phyloP scores from a whole-genome alignment of 2,113 vertebrate genomes.

The Brachypodius melanocephalos region DNA sequence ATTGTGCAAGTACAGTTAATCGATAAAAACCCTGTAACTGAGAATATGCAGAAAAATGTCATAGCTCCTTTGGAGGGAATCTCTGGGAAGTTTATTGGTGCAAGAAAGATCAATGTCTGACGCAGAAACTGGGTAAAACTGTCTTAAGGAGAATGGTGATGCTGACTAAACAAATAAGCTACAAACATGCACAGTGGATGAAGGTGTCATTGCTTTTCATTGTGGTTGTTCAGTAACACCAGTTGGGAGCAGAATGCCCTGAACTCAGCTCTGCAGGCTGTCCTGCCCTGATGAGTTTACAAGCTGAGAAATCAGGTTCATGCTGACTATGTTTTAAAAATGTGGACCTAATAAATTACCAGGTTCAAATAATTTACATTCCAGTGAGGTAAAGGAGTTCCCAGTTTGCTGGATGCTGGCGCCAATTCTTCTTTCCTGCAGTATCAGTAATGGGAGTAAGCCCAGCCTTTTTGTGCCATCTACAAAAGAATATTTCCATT shows the following conservation, averaged over 20 bases:
- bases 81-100: not conserved
- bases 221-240: not conserved
- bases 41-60: not conserved
- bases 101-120: not conserved
- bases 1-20: not conserved
- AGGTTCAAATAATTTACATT: constrained; percentile 39
- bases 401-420: not conserved
- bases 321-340: constrained; percentile 31
- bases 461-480: not conserved
- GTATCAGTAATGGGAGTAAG: not conserved
- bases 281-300: constrained; percentile 26
- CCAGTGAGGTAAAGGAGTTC: not conserved
- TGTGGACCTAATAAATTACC: constrained; percentile 12
- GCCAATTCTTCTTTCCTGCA: not conserved
- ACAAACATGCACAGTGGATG: not conserved
- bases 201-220: not conserved
- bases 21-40: accelerated
- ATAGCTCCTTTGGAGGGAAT: not conserved
- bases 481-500: not conserved
- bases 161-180: not conserved
- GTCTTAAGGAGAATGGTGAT: not conserved
- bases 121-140: not conserved
- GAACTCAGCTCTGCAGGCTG: constrained; percentile 43
- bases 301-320: constrained; percentile 36
- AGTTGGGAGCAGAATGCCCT: constrained; percentile 11